Evolutionary conservation across 1,140 invertebrate species (phyloP).

Genomic region (Pseudomyrmex pallidus): DNA sequence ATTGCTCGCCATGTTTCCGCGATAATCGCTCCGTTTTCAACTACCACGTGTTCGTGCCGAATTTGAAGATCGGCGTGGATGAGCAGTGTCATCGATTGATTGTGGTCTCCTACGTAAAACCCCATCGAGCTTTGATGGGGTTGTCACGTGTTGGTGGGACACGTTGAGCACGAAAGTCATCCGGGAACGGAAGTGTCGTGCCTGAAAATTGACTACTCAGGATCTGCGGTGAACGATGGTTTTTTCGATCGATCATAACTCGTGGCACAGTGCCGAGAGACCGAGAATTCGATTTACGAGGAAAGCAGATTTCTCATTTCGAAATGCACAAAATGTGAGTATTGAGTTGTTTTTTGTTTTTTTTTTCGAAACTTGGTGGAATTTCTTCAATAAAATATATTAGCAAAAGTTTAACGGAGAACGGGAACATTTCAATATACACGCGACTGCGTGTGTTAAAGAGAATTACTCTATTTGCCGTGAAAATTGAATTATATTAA

Average conservation of each 20-base stretch:
- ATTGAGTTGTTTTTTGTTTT: neutral
- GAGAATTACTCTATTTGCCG: neutral
- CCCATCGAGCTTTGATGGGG: conserved; percentile 56
- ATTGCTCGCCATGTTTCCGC: conserved; percentile 16
- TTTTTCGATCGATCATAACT: conserved; percentile 47
- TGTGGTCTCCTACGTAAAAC: conserved; percentile 55
- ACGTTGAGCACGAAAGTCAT: conserved; percentile 52
- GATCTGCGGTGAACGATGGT: conserved; percentile 43
- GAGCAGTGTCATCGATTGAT: conserved; percentile 57
- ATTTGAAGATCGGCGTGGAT: conserved; percentile 43
- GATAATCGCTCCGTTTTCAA: conserved; percentile 36
- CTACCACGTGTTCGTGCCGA: conserved; percentile 42
- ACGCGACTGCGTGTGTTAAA: neutral
- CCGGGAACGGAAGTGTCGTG: conserved; percentile 45
- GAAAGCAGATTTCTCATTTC: neutral
- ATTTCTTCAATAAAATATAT: neutral
- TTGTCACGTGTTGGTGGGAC: conserved; percentile 57
- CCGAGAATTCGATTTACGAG: conserved; percentile 19
- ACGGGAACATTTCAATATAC: neutral
- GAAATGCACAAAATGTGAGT: conserved; percentile 33
- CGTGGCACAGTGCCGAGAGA: conserved; percentile 25
- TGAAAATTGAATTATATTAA: no score
- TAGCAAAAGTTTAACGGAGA: neutral
- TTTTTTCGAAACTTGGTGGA: neutral
- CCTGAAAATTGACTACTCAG: conserved; percentile 48